Evolutionary conservation across 2,797 vertebrate species (phyloP).

Genomic region (Channa striata): DNA sequence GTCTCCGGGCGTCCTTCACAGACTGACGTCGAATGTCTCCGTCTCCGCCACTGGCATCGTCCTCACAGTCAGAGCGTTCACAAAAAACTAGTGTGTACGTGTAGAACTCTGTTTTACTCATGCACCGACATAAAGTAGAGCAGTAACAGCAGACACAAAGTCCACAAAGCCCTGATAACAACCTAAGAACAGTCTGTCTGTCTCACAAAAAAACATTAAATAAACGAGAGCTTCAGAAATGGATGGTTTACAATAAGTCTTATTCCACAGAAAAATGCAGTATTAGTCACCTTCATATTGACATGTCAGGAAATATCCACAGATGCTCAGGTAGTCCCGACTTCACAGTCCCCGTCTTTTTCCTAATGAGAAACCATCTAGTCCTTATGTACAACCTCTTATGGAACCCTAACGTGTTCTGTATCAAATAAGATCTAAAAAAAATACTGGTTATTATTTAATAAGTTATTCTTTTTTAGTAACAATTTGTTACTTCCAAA

Average conservation of each 20-base stretch:
- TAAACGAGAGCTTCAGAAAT: not conserved
- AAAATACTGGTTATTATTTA: too few relatives aligned
- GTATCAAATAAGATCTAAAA: too few relatives aligned
- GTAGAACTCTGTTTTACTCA: slow-evolving; percentile 27
- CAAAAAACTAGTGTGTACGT: slow-evolving; percentile 22
- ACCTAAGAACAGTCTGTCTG: not conserved
- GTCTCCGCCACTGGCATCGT: not conserved
- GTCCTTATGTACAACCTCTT: too few relatives aligned
- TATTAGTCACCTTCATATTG: not conserved
- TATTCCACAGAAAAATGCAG: not conserved
- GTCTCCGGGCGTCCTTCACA: slow-evolving; percentile 9
- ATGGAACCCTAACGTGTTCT: too few relatives aligned
- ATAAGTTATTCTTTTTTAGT: too few relatives aligned
- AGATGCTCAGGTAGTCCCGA: not conserved
- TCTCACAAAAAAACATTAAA: not conserved
- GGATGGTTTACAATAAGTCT: not conserved
- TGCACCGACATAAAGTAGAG: slow-evolving; percentile 33
- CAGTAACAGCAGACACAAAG: not conserved
- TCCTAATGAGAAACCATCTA: too few relatives aligned
- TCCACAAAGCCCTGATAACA: slow-evolving; percentile 16
- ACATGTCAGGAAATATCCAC: too few relatives aligned
- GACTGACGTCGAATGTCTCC: not conserved
- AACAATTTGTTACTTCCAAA: too few relatives aligned
- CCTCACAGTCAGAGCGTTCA: not conserved
- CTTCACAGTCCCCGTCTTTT: not conserved